These are phyloP conservation scores for Candoia aspera DNA, from an alignment of 2,113 vertebrate genomes.

Conservation along the genomic window DNA sequence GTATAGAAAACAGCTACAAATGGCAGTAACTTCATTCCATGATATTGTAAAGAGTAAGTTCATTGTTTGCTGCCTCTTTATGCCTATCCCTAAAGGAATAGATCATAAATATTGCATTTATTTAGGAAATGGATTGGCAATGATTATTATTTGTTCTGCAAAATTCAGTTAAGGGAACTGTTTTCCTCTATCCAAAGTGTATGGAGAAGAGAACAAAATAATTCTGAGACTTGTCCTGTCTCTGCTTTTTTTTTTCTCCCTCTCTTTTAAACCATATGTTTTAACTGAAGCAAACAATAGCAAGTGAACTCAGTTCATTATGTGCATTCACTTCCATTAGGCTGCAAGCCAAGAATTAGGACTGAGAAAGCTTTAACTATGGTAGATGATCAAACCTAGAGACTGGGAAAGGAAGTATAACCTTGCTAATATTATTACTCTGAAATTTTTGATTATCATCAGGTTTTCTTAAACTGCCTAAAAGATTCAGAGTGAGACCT, in stretches of 20 bases:
- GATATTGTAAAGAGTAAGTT: background rate
- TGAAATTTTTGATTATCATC: background rate
- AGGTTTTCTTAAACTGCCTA: background rate
- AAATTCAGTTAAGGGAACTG: background rate
- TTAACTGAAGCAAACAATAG: background rate
- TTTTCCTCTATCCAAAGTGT: background rate
- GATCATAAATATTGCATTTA: background rate
- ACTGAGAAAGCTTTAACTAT: background rate
- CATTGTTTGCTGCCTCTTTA: background rate
- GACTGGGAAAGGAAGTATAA: background rate
- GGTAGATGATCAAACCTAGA: background rate
- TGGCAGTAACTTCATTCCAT: background rate
- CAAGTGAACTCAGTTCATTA: background rate
- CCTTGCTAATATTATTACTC: background rate
- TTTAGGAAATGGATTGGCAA: background rate
- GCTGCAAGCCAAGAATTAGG: background rate
- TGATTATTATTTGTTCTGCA: background rate
- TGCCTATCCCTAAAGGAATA: background rate
- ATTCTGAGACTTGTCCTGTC: background rate
- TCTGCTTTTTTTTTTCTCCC: background rate
- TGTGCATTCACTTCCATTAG: background rate
- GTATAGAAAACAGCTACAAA: background rate
- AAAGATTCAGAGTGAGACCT: background rate
- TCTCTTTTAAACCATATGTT: background rate
- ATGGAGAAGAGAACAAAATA: background rate